These are phyloP conservation scores for Ypsolopha scabrella DNA, from an alignment of 2,888 invertebrate species.

Conservation along the genomic window DNA sequence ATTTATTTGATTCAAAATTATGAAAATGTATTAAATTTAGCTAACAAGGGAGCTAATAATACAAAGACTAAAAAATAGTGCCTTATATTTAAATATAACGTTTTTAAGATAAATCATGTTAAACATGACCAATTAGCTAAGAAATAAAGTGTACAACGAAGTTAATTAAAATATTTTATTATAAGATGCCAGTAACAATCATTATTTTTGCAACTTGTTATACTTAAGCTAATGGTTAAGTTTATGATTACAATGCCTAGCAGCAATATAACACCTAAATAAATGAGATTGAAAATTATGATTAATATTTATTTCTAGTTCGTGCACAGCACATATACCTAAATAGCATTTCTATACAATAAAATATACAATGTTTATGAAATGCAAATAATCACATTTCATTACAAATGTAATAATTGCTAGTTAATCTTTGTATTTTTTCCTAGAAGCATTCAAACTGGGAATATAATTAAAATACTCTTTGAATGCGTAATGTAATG, in stretches of 20 bases:
- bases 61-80: background rate
- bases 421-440: slow-evolving; percentile 3
- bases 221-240: no score
- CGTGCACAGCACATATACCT: background rate
- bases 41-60: no score
- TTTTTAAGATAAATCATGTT: slow-evolving; percentile 20
- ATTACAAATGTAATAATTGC: slow-evolving; percentile 3
- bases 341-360: background rate
- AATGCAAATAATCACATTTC: slow-evolving; percentile 6
- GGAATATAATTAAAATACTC: slow-evolving; percentile 55
- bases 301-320: no score
- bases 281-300: no score
- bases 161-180: background rate
- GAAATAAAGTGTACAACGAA: slow-evolving; percentile 4
- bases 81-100: background rate
- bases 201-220: background rate
- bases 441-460: slow-evolving; percentile 42
- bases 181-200: background rate
- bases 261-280: no score
- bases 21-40: no score
- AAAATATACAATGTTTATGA: background rate
- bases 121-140: slow-evolving; percentile 25
- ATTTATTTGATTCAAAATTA: no score
- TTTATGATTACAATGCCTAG: no score
- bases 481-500: slow-evolving; percentile 42